A percentile compares a stretch with the other conserved stretches of the same genome.
Evolutionary conservation across 1,140 invertebrate genomes (phyloP).

Genomic region (Brachionus angularis): DNA sequence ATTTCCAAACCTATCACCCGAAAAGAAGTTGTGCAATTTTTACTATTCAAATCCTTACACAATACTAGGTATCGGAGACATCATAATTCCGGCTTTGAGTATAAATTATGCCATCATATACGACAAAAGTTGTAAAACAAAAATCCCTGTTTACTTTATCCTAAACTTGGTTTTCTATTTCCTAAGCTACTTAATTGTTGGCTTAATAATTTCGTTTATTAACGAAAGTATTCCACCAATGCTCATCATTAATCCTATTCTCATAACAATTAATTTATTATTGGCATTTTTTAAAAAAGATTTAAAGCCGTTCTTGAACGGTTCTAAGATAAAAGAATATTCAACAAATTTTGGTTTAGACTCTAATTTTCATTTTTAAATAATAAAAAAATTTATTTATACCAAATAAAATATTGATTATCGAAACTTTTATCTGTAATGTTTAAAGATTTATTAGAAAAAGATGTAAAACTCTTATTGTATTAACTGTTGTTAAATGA

Average conservation of each 20-base stretch:
- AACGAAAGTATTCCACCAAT: not conserved
- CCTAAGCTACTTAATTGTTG: not conserved
- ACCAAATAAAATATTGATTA: too few species aligned
- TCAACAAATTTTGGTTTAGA: not conserved
- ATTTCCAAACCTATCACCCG: constrained; percentile 57
- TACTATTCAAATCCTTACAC: constrained; percentile 51
- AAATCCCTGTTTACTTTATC: constrained; percentile 53
- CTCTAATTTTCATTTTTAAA: not conserved
- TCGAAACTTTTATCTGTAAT: too few species aligned
- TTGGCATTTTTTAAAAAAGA: not conserved
- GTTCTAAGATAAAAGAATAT: not conserved
- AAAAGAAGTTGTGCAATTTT: constrained; percentile 49
- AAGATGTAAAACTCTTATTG: too few species aligned
- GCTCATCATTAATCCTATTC: not conserved
- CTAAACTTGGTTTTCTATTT: too few species aligned
- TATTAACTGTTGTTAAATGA: too few species aligned
- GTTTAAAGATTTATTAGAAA: too few species aligned
- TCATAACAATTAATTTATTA: not conserved
- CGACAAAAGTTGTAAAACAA: not conserved
- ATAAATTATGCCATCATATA: constrained; percentile 4
- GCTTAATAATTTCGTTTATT: not conserved
- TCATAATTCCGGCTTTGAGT: constrained; percentile 61
- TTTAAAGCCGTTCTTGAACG: not conserved
- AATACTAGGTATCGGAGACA: constrained; percentile 64
- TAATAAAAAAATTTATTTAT: too few species aligned